These are phyloP conservation scores for Bimastos eiseni DNA, from an alignment of 2,888 invertebrate genomes.

Conservation along the genomic window DNA sequence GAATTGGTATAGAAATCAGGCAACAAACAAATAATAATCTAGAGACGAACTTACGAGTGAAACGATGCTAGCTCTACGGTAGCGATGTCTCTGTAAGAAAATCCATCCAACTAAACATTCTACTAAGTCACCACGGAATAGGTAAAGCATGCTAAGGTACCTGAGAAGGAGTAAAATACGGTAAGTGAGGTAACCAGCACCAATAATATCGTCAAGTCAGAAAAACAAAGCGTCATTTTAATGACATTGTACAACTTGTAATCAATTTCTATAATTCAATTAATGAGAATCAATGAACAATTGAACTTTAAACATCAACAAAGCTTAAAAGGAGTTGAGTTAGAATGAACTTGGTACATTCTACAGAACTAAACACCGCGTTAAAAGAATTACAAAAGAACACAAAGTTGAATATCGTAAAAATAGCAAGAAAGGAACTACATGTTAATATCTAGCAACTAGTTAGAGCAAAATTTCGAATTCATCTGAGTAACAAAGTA, in stretches of 20 bases:
- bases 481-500: neutral
- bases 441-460: neutral
- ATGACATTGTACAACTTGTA: neutral
- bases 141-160: neutral
- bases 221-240: neutral
- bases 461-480: neutral
- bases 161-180: neutral
- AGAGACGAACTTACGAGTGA: neutral
- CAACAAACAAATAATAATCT: neutral
- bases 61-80: neutral
- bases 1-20: neutral
- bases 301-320: neutral
- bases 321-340: neutral
- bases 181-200: neutral
- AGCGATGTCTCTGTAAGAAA: conserved; percentile 10
- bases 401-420: neutral
- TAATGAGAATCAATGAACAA: neutral
- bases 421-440: neutral
- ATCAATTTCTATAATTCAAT: neutral
- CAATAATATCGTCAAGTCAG: neutral
- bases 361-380: neutral
- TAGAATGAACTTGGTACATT: neutral
- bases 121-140: neutral
- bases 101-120: neutral
- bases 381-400: neutral